Percentiles rank a stretch among this genome's conserved stretches.
These are phyloP conservation scores for Burhinus oedicnemus DNA, from an alignment of 2,113 vertebrate genomes.

Conservation along the genomic window DNA sequence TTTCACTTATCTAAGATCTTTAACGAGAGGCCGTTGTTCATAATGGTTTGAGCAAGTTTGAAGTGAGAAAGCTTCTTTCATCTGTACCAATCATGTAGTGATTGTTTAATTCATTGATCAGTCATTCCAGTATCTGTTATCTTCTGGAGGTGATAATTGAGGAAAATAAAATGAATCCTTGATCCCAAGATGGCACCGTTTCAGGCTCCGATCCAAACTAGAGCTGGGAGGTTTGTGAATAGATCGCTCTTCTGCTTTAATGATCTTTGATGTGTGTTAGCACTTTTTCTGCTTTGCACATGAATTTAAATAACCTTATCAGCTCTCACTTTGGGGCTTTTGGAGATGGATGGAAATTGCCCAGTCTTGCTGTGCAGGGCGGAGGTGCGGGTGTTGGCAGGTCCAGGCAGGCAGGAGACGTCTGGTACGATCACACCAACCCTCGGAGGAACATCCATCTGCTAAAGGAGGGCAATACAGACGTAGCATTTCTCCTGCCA, in stretches of 20 bases:
- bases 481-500: background rate
- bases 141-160: background rate
- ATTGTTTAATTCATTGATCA: background rate
- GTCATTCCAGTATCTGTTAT: background rate
- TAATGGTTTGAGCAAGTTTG: background rate
- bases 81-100: accelerated
- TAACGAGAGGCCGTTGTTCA: background rate
- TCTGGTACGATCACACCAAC: background rate
- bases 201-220: background rate
- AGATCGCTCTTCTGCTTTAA: background rate
- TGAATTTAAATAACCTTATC: background rate
- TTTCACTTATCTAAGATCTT: background rate
- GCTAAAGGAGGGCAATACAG: accelerated
- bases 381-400: background rate
- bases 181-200: accelerated
- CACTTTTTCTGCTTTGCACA: background rate
- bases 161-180: background rate
- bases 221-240: background rate
- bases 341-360: background rate
- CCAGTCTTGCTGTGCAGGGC: background rate
- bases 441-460: background rate
- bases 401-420: background rate
- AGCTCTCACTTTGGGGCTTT: background rate
- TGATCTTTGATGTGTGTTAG: background rate
- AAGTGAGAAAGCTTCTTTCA: background rate